A percentile compares a stretch with the other conserved stretches of the same genome.
These are phyloP conservation scores for Chiloscyllium plagiosum DNA, from an alignment of 2,113 vertebrate genomes.

Conservation along the genomic window DNA sequence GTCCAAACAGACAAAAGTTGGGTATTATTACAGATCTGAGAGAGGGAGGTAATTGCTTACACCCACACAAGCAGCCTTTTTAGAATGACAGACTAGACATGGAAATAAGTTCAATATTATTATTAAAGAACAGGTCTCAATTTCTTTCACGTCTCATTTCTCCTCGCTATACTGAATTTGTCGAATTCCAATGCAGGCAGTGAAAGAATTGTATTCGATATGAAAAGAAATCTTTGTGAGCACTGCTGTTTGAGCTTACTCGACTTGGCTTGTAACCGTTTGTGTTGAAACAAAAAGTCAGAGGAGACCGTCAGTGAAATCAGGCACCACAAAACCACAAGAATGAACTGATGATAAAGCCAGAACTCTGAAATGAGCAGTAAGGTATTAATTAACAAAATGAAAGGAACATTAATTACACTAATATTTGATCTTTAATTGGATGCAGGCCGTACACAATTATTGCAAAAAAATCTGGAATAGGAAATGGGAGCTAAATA, in stretches of 20 bases:
- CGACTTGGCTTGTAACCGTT: background rate
- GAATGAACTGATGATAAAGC: background rate
- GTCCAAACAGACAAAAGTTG: background rate
- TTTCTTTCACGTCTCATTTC: background rate
- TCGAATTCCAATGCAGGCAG: background rate
- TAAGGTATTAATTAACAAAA: background rate
- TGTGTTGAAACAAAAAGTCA: background rate
- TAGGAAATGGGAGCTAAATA: background rate
- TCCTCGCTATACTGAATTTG: background rate
- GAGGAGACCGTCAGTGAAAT: background rate
- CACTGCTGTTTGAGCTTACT: background rate
- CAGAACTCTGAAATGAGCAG: background rate
- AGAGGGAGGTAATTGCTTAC: background rate
- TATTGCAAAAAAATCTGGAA: background rate
- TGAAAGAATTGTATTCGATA: background rate
- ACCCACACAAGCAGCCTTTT: background rate
- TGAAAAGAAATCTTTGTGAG: background rate
- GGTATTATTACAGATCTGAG: background rate
- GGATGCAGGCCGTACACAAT: background rate
- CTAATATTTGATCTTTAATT: background rate
- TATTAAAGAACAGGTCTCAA: background rate
- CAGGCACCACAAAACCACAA: background rate
- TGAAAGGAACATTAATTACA: background rate
- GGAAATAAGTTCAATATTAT: background rate
- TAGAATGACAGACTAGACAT: background rate